A percentile compares a stretch with the other conserved stretches of the same genome.
Evolutionary conservation across 2,113 vertebrate genomes (phyloP).

Genomic region (Herpetotheres cachinnans): DNA sequence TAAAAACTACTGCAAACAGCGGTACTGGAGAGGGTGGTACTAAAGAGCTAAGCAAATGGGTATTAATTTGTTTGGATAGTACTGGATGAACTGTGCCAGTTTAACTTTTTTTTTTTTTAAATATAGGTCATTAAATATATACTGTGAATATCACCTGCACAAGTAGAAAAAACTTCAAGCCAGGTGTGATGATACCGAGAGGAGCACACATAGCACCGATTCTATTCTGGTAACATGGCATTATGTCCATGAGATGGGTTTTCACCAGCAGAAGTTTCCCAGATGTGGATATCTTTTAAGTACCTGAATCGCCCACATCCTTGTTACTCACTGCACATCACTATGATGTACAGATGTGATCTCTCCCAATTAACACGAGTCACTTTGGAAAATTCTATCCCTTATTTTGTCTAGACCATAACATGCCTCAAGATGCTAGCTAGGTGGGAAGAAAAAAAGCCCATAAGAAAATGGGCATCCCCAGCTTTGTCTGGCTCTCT

Average conservation of each 20-base stretch:
- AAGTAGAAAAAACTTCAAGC: not conserved
- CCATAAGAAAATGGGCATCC: not conserved
- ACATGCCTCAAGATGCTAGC: too few relatives aligned
- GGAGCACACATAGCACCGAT: not conserved
- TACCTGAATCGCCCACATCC: not conserved
- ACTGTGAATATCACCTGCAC: not conserved
- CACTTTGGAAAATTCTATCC: not conserved
- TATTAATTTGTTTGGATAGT: not conserved
- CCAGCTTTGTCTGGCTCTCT: not conserved
- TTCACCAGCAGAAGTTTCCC: not conserved
- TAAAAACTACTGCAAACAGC: not conserved
- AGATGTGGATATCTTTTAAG: not conserved
- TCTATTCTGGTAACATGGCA: not conserved
- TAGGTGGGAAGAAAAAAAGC: fast-evolving
- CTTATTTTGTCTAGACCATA: not conserved
- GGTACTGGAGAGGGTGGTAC: not conserved
- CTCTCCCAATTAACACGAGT: not conserved
- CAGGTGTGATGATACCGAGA: not conserved
- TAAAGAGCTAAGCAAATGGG: not conserved
- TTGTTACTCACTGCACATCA: not conserved
- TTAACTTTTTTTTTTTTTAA: not conserved
- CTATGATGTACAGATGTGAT: not conserved
- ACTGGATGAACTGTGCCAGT: not conserved
- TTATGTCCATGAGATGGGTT: not conserved
- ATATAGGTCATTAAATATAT: not conserved